Conservation (phyloP, 2,888 invertebrate species). For the Dexiosoma caninum region DNA sequence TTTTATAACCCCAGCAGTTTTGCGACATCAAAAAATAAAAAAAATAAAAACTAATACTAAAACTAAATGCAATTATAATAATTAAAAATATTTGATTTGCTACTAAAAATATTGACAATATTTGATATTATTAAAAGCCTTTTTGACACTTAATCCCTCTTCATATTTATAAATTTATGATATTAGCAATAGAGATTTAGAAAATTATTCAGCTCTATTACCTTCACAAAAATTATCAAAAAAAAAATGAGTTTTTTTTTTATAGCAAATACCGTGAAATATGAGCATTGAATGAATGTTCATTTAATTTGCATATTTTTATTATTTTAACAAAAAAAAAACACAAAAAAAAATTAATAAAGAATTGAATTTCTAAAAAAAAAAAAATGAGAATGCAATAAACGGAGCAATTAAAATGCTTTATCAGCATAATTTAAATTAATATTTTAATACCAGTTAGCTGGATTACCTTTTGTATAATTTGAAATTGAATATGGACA, state of each 20-base stretch:
- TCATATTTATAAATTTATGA: slow-evolving; percentile 10
- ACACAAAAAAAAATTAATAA: neutral
- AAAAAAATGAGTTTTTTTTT: too few relatives aligned
- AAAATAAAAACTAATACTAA: neutral
- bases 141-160: neutral
- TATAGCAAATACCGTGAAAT: neutral
- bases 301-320: slow-evolving; percentile 1
- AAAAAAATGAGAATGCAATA: neutral
- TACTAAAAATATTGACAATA: neutral
- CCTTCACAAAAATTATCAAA: slow-evolving; percentile 11
- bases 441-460: slow-evolving; percentile 52
- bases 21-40: neutral
- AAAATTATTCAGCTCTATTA: slow-evolving; percentile 5
- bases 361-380: neutral
- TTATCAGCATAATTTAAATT: slow-evolving; percentile 53
- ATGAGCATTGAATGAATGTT: slow-evolving; percentile 1
- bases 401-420: slow-evolving; percentile 32
- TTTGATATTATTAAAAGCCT: neutral
- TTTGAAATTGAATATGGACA: neutral
- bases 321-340: neutral
- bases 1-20: neutral
- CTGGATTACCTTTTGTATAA: slow-evolving; percentile 19
- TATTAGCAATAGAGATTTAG: neutral
- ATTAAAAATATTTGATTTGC: neutral
- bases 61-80: neutral